Conservation (phyloP, 2,113 vertebrate species). For the Motacilla tschutschensis region DNA sequence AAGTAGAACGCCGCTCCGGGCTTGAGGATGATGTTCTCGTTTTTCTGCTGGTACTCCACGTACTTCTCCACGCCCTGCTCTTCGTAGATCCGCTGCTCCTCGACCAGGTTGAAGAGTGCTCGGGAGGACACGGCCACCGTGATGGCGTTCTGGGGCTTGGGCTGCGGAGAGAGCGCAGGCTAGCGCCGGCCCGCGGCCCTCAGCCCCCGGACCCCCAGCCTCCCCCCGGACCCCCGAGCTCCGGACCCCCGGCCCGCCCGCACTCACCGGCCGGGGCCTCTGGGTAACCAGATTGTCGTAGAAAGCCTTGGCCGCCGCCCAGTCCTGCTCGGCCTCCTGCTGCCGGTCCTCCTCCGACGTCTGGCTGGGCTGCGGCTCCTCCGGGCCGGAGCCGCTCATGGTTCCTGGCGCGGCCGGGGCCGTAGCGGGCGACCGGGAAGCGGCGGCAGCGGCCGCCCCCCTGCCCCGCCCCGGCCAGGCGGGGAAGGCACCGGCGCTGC, state of each 20-base stretch:
- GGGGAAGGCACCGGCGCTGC: neutral
- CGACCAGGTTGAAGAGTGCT: conserved; percentile 88
- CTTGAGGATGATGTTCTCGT: conserved; percentile 83
- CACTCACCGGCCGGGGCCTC: conserved; percentile 80
- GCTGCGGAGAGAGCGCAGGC: conserved; percentile 65
- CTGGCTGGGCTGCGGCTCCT: neutral
- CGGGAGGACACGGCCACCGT: conserved; percentile 92
- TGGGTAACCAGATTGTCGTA: conserved; percentile 76
- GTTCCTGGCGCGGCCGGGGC: neutral
- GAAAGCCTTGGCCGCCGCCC: conserved; percentile 75
- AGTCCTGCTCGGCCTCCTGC: conserved; percentile 69
- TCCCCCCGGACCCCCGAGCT: neutral
- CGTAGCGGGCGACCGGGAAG: neutral
- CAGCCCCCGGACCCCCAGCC: too few relatives aligned
- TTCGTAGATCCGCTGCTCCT: conserved; percentile 83
- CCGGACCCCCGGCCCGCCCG: neutral
- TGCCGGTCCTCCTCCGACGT: neutral
- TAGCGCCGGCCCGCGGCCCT: neutral
- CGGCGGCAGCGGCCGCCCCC: neutral
- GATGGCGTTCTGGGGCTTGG: conserved; percentile 86
- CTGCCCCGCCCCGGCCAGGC: neutral
- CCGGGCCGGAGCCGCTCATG: conserved; percentile 24
- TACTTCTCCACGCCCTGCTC: conserved; percentile 89
- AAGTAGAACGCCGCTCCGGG: conserved; percentile 89
- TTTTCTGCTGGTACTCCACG: conserved; percentile 80